These are phyloP conservation scores for Knipowitschia caucasica DNA, from an alignment of 2,797 vertebrate species.

Conservation along the genomic window DNA sequence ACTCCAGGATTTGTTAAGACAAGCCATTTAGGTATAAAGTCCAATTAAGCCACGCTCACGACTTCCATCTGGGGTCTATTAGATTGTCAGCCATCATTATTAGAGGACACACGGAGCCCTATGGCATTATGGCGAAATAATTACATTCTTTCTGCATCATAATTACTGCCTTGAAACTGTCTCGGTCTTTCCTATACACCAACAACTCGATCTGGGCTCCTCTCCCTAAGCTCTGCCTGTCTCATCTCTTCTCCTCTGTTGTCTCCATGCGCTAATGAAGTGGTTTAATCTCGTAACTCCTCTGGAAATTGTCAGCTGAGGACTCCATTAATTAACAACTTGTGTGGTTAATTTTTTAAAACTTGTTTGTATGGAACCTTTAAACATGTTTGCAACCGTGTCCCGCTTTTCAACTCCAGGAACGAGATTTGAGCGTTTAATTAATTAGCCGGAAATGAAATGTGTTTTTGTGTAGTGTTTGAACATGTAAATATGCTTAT, in stretches of 20 bases:
- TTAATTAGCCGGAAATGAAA: slow-evolving; percentile 14
- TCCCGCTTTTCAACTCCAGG: not conserved
- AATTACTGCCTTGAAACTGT: slow-evolving; percentile 68
- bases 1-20: slow-evolving; percentile 44
- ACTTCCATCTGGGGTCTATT: slow-evolving; percentile 52
- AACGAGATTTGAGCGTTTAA: not conserved
- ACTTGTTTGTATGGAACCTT: slow-evolving; percentile 25
- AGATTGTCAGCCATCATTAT: slow-evolving; percentile 70
- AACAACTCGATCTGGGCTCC: slow-evolving; percentile 47
- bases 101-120: slow-evolving; percentile 50
- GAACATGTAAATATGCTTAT: slow-evolving; percentile 10
- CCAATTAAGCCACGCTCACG: slow-evolving; percentile 57
- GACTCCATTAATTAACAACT: slow-evolving; percentile 54
- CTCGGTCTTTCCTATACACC: slow-evolving; percentile 50
- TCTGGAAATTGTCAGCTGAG: slow-evolving; percentile 44
- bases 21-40: slow-evolving; percentile 55
- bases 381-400: slow-evolving; percentile 18
- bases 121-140: slow-evolving; percentile 67
- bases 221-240: slow-evolving; percentile 42
- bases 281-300: slow-evolving; percentile 63
- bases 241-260: slow-evolving; percentile 50
- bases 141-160: slow-evolving; percentile 63
- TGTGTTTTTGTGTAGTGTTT: slow-evolving; percentile 6
- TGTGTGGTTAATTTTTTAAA: slow-evolving; percentile 26
- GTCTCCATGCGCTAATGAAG: slow-evolving; percentile 66